These are phyloP conservation scores for Denticeps clupeoides DNA, from an alignment of 2,797 vertebrate species.

Conservation along the genomic window DNA sequence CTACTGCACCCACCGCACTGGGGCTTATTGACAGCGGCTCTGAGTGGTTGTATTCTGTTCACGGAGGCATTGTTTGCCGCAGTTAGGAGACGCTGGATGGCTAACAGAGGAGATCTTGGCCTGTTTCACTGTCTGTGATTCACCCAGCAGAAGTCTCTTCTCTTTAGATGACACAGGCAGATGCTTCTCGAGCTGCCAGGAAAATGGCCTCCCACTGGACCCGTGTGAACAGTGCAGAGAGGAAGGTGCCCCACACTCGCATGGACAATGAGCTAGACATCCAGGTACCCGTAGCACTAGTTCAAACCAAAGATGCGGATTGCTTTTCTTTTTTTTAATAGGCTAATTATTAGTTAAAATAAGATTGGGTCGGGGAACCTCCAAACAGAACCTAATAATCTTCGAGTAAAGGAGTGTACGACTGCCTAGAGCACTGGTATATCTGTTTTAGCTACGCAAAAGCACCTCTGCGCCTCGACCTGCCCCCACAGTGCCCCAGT, in stretches of 20 bases:
- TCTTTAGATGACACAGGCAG: constrained; percentile 50
- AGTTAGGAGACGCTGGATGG: constrained; percentile 1
- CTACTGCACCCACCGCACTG: not conserved
- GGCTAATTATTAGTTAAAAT: no score
- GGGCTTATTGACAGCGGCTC: not conserved
- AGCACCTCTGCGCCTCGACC: not conserved
- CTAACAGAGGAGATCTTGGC: not conserved
- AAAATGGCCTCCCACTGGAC: constrained; percentile 48
- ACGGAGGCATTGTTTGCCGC: not conserved
- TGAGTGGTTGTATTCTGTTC: not conserved
- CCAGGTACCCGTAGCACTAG: constrained; percentile 48
- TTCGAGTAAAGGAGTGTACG: no score
- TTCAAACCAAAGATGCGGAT: not conserved
- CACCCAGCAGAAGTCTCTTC: constrained; percentile 10
- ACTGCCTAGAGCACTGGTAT: no score
- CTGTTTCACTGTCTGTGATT: constrained; percentile 6
- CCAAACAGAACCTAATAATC: no score
- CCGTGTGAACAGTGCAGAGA: constrained; percentile 45
- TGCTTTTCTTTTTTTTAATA: not conserved
- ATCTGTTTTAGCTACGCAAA: no score
- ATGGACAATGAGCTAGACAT: constrained; percentile 65
- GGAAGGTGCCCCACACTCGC: constrained; percentile 62
- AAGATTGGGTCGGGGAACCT: no score
- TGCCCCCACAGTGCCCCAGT: constrained; percentile 20
- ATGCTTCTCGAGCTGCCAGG: constrained; percentile 40